These are phyloP conservation scores for Antidorcas marsupialis DNA, from an alignment of 2,113 vertebrate genomes.

Conservation along the genomic window DNA sequence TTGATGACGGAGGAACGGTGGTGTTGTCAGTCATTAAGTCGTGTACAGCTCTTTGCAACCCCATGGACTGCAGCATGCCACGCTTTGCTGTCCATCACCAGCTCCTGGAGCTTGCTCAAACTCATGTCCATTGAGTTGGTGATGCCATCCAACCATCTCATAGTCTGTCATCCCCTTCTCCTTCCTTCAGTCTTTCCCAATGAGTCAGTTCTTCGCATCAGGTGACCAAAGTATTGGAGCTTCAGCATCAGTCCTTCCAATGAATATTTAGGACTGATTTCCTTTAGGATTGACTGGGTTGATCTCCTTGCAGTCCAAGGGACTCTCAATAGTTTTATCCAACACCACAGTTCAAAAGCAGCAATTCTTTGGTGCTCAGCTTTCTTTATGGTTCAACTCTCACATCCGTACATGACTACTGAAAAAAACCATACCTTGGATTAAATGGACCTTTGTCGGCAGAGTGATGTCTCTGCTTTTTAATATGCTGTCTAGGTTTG, in stretches of 20 bases:
- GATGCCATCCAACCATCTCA: neutral
- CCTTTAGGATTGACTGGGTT: neutral
- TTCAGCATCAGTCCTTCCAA: neutral
- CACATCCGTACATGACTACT: neutral
- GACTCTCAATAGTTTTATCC: neutral
- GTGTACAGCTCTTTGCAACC: neutral
- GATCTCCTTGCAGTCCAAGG: neutral
- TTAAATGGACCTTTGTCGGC: neutral
- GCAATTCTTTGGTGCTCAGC: neutral
- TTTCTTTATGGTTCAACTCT: neutral
- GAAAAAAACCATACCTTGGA: neutral
- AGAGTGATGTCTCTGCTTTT: neutral
- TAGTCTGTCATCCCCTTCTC: neutral
- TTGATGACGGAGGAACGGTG: rapidly evolving
- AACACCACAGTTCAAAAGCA: neutral
- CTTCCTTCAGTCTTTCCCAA: neutral
- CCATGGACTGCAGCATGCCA: neutral
- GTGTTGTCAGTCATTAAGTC: neutral
- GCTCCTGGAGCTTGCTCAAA: neutral
- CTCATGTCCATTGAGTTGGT: neutral
- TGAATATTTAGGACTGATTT: neutral
- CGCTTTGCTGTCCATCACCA: neutral
- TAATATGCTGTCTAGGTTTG: neutral
- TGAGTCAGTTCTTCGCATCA: neutral
- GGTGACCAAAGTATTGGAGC: neutral